Base-by-base conservation (phyloP, 1,140 invertebrate genomes). In the Heliconius himera region DNA sequence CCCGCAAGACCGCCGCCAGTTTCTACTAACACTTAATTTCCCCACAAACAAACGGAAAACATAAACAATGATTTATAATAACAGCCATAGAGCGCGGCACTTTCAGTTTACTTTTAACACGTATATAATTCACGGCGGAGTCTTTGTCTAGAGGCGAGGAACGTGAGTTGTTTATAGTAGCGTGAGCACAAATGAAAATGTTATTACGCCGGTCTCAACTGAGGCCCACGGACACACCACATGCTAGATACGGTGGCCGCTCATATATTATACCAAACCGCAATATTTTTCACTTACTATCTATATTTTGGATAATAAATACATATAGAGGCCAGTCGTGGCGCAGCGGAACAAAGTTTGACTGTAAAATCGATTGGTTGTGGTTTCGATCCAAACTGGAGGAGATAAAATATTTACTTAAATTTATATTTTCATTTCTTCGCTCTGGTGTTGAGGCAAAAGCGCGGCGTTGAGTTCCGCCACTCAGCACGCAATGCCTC, bases 41-140 rank as follows among this genome's bases (percentile, higher is more conserved):
- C 86, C 87, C 84, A 90, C 86, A 81, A 91, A 90, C 90, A 93
- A 94, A 93, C 93, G 91, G 93, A 94, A 94, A 94, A 91, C 93
- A 93, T 94, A 94, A 93, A 91, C 93, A 93, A 93, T 94, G 93
- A 94, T 94, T 94, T 94, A 94, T 94, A 93, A 91, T 94, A 94
- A 92, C 92, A 88, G 89, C 88, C 88, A 90, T 90, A 92, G 87
- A 93, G 88, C 88, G 90, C 87, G 89, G 87, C 89, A 94, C 92
- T 94, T 94, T 93, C 89, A 91, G 92, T 94, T 94, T 93, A 94
- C 92, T 94, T 94, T 94, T 93, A 94, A 94, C 93, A 93, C 93
- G 93, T 94, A 93, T 89, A 94, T 94, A 93, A 94, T 92, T 94
- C 93, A 94, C 92, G 86, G 87, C 79, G 87, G 87, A 93, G 93